phyloP scores from a whole-genome alignment of 2,888 invertebrate genomes.

The Eupithecia dodoneata region DNA sequence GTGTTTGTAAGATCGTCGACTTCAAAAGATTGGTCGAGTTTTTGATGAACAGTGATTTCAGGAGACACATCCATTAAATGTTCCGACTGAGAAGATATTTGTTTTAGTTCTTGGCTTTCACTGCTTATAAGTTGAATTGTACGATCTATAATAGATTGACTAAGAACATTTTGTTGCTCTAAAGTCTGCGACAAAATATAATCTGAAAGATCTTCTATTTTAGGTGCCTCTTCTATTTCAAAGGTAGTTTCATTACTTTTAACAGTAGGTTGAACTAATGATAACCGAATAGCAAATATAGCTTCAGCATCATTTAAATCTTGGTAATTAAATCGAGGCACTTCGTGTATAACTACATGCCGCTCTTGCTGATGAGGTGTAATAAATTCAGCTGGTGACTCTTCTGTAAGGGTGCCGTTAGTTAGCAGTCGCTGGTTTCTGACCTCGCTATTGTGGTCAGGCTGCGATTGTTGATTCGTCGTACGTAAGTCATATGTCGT shows the following conservation, averaged over 20 bases:
- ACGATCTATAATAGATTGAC: constrained; percentile 39
- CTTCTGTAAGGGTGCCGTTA: constrained; percentile 23
- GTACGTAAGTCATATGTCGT: constrained; percentile 12
- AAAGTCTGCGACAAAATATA: constrained; percentile 7
- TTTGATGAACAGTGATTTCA: constrained; percentile 31
- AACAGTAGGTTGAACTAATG: not conserved
- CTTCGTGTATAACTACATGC: constrained; percentile 48
- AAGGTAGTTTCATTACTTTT: not conserved
- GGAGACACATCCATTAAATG: constrained; percentile 13
- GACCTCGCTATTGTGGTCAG: constrained; percentile 14
- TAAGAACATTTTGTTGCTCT: constrained; percentile 7
- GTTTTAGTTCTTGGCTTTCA: constrained; percentile 31
- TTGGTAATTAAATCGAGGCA: constrained; percentile 58
- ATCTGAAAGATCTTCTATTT: constrained; percentile 39
- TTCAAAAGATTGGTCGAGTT: constrained; percentile 56
- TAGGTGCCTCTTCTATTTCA: not conserved
- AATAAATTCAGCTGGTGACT: constrained; percentile 22
- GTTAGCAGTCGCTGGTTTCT: constrained; percentile 24
- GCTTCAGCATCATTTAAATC: constrained; percentile 63
- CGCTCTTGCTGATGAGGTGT: constrained; percentile 27
- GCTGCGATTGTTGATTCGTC: not conserved
- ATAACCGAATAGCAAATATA: constrained; percentile 46
- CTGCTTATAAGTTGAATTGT: constrained; percentile 41
- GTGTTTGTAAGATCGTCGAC: constrained; percentile 61
- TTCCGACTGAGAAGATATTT: constrained; percentile 13